Evolutionary conservation across 2,113 vertebrate species (phyloP).

Genomic region (Rhea pennata): DNA sequence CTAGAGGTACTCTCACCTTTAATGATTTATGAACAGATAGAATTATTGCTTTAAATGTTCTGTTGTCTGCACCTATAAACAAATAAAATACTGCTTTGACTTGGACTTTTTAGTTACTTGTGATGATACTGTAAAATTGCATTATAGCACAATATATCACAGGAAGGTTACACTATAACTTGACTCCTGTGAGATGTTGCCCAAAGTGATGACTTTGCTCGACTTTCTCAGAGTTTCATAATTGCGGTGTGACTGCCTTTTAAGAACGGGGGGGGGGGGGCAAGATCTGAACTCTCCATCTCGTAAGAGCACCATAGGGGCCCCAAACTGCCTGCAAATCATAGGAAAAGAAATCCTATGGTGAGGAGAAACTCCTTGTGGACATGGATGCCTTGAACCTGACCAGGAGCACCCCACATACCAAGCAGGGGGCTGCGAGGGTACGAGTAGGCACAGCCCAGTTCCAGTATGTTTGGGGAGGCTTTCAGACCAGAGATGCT

Average conservation of each 20-base stretch:
- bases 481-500: rapidly evolving
- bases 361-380: background rate
- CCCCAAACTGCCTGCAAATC: background rate
- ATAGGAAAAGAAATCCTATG: background rate
- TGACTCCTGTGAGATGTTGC: background rate
- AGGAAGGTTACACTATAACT: background rate
- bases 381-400: background rate
- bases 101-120: background rate
- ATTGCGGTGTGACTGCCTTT: background rate
- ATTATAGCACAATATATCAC: background rate
- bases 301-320: background rate
- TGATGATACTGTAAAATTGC: background rate
- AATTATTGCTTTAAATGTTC: background rate
- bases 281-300: background rate
- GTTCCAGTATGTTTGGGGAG: background rate
- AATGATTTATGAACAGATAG: constrained; percentile 22
- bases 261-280: background rate
- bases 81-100: background rate
- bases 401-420: background rate
- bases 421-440: background rate
- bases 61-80: background rate
- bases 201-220: background rate
- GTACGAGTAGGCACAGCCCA: background rate
- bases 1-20: background rate
- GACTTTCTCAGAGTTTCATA: background rate